phyloP scores from a whole-genome alignment of 2,113 vertebrate species.

The Andinoacara biseriatus region DNA sequence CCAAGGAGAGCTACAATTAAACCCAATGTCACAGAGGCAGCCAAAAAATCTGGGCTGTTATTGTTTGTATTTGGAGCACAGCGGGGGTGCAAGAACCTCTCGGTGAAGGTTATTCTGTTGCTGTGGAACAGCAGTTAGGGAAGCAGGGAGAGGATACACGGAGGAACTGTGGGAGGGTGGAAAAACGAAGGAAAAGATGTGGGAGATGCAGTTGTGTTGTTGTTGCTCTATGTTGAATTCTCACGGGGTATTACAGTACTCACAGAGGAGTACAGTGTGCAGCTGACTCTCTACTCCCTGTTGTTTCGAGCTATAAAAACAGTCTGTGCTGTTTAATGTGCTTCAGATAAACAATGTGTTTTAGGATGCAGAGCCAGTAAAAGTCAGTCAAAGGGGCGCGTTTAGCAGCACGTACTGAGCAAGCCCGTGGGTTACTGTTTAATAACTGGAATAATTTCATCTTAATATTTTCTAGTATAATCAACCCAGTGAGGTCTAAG shows the following conservation, averaged over 20 bases:
- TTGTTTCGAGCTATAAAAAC: constrained; percentile 9
- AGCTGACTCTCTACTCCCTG: constrained; percentile 14
- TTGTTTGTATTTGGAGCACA: constrained; percentile 58
- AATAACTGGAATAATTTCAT: not conserved
- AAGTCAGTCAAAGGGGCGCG: not conserved
- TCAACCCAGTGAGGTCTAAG: not conserved
- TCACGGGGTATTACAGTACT: constrained; percentile 15
- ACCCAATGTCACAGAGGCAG: constrained; percentile 52
- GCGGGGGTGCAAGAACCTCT: constrained; percentile 56
- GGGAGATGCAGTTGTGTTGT: constrained; percentile 18
- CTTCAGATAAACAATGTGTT: not conserved
- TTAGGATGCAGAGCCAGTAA: not conserved
- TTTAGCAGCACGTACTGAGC: not conserved
- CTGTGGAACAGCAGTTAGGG: constrained; percentile 54
- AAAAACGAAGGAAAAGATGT: not conserved
- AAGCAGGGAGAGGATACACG: constrained; percentile 36
- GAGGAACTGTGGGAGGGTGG: constrained; percentile 27
- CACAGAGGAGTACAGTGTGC: constrained; percentile 20
- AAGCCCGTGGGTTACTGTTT: not conserved
- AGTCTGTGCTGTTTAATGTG: not conserved
- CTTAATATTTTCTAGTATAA: not conserved
- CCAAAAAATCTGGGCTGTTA: constrained; percentile 57
- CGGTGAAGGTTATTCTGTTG: constrained; percentile 66
- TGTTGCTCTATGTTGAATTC: constrained; percentile 23
- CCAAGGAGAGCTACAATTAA: constrained; percentile 56